phyloP scores from a whole-genome alignment of 2,113 vertebrate genomes.

The Burhinus oedicnemus region DNA sequence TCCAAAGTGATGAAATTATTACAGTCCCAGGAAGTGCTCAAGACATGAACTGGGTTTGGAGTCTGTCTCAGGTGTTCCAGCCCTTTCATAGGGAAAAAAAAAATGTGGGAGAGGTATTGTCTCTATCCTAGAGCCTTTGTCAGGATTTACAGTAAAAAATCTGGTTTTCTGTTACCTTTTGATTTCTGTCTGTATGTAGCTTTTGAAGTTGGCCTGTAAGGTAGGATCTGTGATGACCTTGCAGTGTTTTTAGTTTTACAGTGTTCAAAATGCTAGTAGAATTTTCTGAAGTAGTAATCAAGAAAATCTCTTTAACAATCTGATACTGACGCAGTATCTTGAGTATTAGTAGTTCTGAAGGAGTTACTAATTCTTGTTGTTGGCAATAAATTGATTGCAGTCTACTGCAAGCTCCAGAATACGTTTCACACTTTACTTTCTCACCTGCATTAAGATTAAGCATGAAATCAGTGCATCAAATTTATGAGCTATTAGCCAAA shows the following conservation, averaged over 20 bases:
- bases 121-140: background rate
- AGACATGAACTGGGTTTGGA: background rate
- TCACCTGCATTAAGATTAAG: background rate
- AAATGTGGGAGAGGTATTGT: background rate
- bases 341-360: background rate
- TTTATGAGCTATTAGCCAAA: background rate
- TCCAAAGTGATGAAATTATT: background rate
- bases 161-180: background rate
- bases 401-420: background rate
- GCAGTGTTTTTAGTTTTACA: background rate
- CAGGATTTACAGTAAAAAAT: background rate
- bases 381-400: background rate
- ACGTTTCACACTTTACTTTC: background rate
- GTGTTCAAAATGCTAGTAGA: background rate
- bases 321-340: background rate
- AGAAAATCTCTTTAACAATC: background rate
- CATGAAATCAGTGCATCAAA: background rate
- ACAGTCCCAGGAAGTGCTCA: background rate
- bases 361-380: background rate
- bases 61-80: background rate
- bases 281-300: background rate
- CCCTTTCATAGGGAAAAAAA: background rate
- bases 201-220: background rate
- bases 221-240: background rate
- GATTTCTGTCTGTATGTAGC: background rate